Conservation (phyloP, 1,140 invertebrate genomes). For the Eufriesea mexicana region DNA sequence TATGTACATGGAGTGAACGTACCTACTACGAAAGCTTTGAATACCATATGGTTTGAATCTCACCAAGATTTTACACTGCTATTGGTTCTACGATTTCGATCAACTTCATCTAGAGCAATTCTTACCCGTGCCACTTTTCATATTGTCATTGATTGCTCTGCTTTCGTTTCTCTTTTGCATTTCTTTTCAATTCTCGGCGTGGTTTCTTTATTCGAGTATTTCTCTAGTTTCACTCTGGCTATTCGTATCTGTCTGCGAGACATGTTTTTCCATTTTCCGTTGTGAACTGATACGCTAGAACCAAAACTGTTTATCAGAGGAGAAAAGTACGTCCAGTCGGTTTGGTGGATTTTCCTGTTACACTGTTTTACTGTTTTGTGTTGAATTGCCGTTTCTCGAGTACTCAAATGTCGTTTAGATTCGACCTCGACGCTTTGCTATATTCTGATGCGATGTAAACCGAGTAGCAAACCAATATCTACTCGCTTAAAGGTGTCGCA, state of each 20-base stretch:
- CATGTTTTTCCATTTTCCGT: background rate
- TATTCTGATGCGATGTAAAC: conserved; percentile 30
- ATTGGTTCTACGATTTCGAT: conserved; percentile 69
- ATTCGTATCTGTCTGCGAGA: background rate
- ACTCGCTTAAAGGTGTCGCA: background rate
- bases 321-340: background rate
- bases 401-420: conserved; percentile 40
- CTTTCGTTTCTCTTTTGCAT: conserved; percentile 22
- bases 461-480: background rate
- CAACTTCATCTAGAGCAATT: conserved; percentile 67
- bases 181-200: background rate
- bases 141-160: conserved; percentile 38
- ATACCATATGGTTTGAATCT: conserved; percentile 64
- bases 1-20: conserved; percentile 60
- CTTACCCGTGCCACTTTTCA: conserved; percentile 56
- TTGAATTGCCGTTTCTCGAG: conserved; percentile 14
- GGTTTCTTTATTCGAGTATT: background rate
- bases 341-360: conserved; percentile 4
- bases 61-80: conserved; percentile 73
- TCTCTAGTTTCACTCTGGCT: background rate
- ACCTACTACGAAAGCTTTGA: conserved; percentile 54
- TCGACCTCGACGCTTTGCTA: conserved; percentile 25
- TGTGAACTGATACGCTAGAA: conserved; percentile 30
- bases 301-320: conserved; percentile 12
- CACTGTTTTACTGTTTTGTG: conserved; percentile 2